Conservation (phyloP, 2,113 vertebrate species). For the Eretmochelys imbricata region DNA sequence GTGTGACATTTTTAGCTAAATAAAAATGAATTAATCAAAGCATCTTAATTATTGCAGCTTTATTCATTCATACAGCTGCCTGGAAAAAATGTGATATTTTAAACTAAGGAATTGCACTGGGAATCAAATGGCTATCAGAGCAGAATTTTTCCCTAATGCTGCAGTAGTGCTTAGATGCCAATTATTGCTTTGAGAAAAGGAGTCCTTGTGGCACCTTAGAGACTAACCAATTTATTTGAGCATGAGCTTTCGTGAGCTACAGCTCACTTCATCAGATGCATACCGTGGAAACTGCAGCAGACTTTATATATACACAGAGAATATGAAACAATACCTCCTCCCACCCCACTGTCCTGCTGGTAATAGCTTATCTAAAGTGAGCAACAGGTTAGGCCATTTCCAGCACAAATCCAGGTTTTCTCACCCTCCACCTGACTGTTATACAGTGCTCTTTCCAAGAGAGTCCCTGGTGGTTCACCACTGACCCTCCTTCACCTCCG, state of each 20-base stretch:
- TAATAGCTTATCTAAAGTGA: too few relatives aligned
- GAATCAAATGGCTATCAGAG: constrained; percentile 3
- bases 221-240: too few relatives aligned
- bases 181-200: background rate
- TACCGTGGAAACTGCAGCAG: too few relatives aligned
- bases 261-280: too few relatives aligned
- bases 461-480: background rate
- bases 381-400: too few relatives aligned
- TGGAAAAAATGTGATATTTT: background rate
- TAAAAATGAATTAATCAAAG: constrained; percentile 13
- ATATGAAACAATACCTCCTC: too few relatives aligned
- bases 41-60: constrained; percentile 17
- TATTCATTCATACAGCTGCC: background rate
- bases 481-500: background rate
- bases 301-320: too few relatives aligned
- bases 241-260: too few relatives aligned
- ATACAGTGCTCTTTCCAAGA: background rate
- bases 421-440: too few relatives aligned
- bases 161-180: background rate
- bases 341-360: too few relatives aligned
- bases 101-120: background rate
- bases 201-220: too few relatives aligned
- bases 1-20: constrained; percentile 10
- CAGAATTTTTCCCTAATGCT: background rate
- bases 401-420: too few relatives aligned